A percentile compares a stretch with the other conserved stretches of the same genome.
Conservation (phyloP, 2,797 vertebrate genomes). For the Gallinago nigripennis region DNA sequence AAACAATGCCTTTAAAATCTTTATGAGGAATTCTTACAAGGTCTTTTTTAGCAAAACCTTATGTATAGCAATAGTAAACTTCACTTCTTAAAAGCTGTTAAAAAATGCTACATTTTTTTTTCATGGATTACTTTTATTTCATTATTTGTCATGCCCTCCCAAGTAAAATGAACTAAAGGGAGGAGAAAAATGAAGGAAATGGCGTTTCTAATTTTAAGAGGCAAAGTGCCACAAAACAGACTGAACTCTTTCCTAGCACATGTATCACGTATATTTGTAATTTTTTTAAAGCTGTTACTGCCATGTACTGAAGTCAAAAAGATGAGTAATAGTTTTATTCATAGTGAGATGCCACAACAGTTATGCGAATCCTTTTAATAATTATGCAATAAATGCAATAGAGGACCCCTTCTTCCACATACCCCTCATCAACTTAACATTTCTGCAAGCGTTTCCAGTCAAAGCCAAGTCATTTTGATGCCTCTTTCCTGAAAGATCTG, state of each 20-base stretch:
- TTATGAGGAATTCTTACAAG: neutral
- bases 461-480: neutral
- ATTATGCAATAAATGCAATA: neutral
- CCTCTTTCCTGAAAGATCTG: neutral
- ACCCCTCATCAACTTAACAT: fast-evolving
- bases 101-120: neutral
- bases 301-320: neutral
- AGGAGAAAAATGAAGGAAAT: neutral
- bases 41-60: neutral
- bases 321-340: neutral
- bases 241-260: neutral
- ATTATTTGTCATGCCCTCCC: neutral
- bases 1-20: neutral
- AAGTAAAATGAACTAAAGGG: neutral
- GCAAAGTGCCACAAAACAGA: neutral
- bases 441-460: neutral
- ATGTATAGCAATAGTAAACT: neutral
- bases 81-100: neutral
- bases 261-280: neutral
- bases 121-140: neutral
- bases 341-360: neutral
- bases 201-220: neutral
- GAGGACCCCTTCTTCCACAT: fast-evolving
- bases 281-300: neutral
- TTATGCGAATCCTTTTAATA: neutral